These are phyloP conservation scores for Thunnus maccoyii DNA, from an alignment of 2,113 vertebrate species.

Conservation along the genomic window DNA sequence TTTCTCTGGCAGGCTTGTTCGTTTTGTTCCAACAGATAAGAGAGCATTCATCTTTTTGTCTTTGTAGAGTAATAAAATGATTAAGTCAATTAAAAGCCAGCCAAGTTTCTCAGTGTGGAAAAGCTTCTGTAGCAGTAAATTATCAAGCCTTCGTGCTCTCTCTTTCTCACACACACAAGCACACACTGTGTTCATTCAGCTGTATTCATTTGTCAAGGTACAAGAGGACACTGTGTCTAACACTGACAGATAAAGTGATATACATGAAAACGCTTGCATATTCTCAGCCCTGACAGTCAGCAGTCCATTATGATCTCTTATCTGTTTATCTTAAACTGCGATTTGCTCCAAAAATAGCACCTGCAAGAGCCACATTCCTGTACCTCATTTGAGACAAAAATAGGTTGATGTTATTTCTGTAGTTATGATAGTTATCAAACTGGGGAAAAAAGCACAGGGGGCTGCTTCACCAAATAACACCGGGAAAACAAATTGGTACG, in stretches of 20 bases:
- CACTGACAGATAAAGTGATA: constrained; percentile 34
- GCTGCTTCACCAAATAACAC: neutral
- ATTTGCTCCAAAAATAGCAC: neutral
- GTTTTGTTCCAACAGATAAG: constrained; percentile 76
- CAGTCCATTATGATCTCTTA: neutral
- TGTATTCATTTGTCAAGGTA: constrained; percentile 30
- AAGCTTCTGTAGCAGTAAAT: constrained; percentile 61
- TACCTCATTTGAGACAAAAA: neutral
- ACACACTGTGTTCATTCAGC: constrained; percentile 38
- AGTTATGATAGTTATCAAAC: neutral
- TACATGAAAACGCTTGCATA: neutral
- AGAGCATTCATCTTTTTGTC: constrained; percentile 76
- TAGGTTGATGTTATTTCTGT: neutral
- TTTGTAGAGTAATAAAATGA: constrained; percentile 76
- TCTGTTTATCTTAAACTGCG: neutral
- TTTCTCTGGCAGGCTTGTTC: constrained; percentile 64
- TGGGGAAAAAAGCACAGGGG: neutral
- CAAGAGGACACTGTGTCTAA: constrained; percentile 46
- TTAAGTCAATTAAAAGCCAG: constrained; percentile 78
- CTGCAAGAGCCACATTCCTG: neutral
- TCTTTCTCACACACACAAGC: constrained; percentile 23
- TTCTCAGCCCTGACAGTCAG: neutral
- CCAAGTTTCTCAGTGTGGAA: constrained; percentile 59
- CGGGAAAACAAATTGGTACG: constrained; percentile 9
- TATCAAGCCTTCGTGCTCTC: constrained; percentile 45